phyloP scores from a whole-genome alignment of 1,140 invertebrate genomes.

The Drosophila obscura region DNA sequence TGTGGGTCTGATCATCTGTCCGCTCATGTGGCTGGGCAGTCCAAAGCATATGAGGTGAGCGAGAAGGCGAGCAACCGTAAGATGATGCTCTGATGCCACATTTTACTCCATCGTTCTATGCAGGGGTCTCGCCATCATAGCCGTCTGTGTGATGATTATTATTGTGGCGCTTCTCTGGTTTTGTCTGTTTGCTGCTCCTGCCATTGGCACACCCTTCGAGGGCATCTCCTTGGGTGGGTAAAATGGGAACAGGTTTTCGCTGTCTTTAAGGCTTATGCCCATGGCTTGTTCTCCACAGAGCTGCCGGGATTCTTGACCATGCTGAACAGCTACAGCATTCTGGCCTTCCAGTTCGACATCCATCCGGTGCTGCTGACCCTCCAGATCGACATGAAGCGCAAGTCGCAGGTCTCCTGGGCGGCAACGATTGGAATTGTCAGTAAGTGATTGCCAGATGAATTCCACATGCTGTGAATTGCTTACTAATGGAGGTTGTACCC shows the following conservation, averaged over 20 bases:
- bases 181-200: conserved; percentile 63
- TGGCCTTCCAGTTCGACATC: conserved; percentile 91
- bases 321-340: conserved; percentile 85
- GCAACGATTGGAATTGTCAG: conserved; percentile 87
- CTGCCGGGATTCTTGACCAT: conserved; percentile 84
- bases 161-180: conserved; percentile 86
- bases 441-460: conserved; percentile 67
- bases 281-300: conserved; percentile 30
- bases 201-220: conserved; percentile 69
- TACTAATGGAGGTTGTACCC: too few species aligned
- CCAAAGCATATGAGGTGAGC: conserved; percentile 92
- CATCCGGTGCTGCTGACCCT: conserved; percentile 91
- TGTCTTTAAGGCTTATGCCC: background rate
- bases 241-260: too few species aligned
- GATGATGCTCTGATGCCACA: background rate
- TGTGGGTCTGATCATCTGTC: conserved; percentile 88
- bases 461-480: too few species aligned
- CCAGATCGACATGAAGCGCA: conserved; percentile 91
- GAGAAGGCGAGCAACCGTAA: accelerated
- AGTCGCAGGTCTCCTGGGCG: conserved; percentile 87
- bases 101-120: background rate
- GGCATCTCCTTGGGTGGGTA: conserved; percentile 66
- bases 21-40: conserved; percentile 92
- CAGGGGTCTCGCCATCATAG: conserved; percentile 86
- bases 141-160: conserved; percentile 85